Evolutionary conservation across 1,140 invertebrate genomes (phyloP).

Genomic region (Rhyacophila brunnea): DNA sequence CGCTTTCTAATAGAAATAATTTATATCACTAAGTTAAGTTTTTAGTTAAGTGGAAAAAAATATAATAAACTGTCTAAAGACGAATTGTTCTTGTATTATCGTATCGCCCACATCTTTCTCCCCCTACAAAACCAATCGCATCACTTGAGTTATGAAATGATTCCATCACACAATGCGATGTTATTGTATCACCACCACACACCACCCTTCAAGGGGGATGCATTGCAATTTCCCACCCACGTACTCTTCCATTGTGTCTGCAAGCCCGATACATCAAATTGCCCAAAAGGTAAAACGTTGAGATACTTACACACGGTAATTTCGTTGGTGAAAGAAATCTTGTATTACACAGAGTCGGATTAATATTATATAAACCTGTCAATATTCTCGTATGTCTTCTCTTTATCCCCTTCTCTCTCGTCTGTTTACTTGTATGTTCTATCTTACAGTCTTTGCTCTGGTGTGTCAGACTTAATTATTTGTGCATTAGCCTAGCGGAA

Average conservation of each 20-base stretch:
- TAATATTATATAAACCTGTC: no score
- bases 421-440: no score
- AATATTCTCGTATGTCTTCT: no score
- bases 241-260: slow-evolving; percentile 22
- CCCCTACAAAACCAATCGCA: slow-evolving; percentile 21
- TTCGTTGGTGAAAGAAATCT: slow-evolving; percentile 13
- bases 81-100: background rate
- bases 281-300: slow-evolving; percentile 35
- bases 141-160: slow-evolving; percentile 35
- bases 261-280: slow-evolving; percentile 33
- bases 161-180: slow-evolving; percentile 32
- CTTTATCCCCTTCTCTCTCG: no score
- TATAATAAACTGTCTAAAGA: no score
- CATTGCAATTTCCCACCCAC: background rate
- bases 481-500: no score
- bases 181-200: slow-evolving; percentile 7
- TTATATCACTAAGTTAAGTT: no score
- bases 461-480: no score
- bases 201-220: no score
- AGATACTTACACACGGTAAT: slow-evolving; percentile 24
- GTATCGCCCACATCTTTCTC: slow-evolving; percentile 5
- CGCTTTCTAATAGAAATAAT: no score
- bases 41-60: no score
- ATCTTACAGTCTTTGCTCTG: no score
- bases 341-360: slow-evolving; percentile 9